A percentile compares a stretch with the other conserved stretches of the same genome.
phyloP scores from a whole-genome alignment of 2,113 vertebrate species.

The Eubucco bourcierii region DNA sequence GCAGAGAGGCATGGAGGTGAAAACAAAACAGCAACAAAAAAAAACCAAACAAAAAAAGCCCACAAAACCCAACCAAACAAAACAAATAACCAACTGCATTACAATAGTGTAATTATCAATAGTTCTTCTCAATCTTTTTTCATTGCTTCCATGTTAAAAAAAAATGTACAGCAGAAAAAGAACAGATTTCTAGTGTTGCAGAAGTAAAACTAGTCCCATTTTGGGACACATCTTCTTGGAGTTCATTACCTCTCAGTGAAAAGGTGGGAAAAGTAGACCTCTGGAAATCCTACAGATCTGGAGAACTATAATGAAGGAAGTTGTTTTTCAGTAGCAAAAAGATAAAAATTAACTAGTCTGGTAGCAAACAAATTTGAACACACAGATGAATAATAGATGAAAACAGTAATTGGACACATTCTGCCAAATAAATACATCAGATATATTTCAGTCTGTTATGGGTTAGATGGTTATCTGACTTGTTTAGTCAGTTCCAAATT shows the following conservation, averaged over 20 bases:
- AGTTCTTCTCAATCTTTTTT: neutral
- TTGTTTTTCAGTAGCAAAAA: neutral
- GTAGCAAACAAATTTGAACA: neutral
- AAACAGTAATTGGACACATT: neutral
- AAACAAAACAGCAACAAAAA: neutral
- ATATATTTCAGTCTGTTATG: neutral
- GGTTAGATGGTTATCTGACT: neutral
- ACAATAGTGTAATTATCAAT: neutral
- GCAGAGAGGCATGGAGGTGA: neutral
- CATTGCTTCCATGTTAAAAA: neutral
- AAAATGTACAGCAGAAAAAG: neutral
- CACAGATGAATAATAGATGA: neutral
- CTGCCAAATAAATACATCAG: neutral
- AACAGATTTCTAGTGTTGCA: neutral
- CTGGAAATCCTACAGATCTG: neutral
- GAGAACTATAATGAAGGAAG: neutral
- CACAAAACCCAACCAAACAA: too few relatives aligned
- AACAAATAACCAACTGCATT: neutral
- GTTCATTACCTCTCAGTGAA: neutral
- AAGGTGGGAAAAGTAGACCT: neutral
- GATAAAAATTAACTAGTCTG: neutral
- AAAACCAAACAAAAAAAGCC: neutral
- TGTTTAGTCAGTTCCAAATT: slow-evolving; percentile 23
- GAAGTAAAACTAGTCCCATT: neutral
- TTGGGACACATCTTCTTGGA: neutral